Evolutionary conservation across 2,113 vertebrate genomes (phyloP), one percentile per base, ranked within the genome.

Genomic region (Paradisaea rubra): DNA sequence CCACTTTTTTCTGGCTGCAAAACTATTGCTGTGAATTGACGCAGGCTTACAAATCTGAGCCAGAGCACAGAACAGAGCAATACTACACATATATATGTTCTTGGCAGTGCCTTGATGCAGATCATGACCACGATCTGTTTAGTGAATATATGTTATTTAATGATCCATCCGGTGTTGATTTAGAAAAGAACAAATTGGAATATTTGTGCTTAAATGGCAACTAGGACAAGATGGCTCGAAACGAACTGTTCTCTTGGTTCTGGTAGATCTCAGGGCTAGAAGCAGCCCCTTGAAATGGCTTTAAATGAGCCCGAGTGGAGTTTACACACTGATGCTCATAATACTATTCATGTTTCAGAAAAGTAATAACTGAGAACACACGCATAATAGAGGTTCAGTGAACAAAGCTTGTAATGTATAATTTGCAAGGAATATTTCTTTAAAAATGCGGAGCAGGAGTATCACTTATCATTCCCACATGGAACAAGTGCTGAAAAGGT

Each of bases 401-500:
- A 92, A 85, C 91, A 96, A 94, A 96, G 72, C 92, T 95, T 83
- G 77, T 81, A 91, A 94, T 93, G 74, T 90, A 95, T 96, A 95
- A 96, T 97, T 98, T 97, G 86, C 6, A 27, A 96, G 78, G 91
- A 94, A 89, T 96, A 96, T 95, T 97, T 96, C 95, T 97, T 97
- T 89, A 93, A 97, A 96, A 97, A 96, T 91, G 83, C 80, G 91
- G 86, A 96, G 88, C 95, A 97, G 92, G 86, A 72, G 73, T 86
- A 73, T 96, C 71, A 88, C 78, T 97, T 97, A 97, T 97, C 88
- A 37, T 96, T 97, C 93, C 97, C 97, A 97, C 95, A 97, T 96
- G 96, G 95, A 97, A 77, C 31, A 83, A 89, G 96, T 96, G 97
- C 78, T 97, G 96, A 98, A 97, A 98, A 97, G 91, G 65, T 94